Evolutionary conservation across 2,888 invertebrate genomes (phyloP).

Genomic region (Troglohyphantes excavatus): DNA sequence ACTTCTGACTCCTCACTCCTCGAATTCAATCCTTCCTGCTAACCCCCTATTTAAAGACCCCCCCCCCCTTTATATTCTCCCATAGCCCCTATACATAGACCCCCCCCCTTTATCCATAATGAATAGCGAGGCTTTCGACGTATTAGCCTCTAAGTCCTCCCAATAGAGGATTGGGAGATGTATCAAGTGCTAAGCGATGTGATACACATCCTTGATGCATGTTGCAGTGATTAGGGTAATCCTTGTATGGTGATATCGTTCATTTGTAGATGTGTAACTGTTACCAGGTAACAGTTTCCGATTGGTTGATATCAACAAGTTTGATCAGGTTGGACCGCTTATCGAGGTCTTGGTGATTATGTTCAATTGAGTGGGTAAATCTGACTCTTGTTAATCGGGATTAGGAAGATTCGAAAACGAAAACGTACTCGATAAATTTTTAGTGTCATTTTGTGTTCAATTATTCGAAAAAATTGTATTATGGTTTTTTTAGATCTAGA

Average conservation of each 20-base stretch:
- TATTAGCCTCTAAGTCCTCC: conserved; percentile 37
- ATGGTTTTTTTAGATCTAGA: too few species aligned
- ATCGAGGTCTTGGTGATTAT: background rate
- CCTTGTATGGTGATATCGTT: background rate
- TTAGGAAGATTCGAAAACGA: too few species aligned
- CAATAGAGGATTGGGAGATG: conserved; percentile 53
- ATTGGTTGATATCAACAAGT: background rate
- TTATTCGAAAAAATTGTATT: too few species aligned
- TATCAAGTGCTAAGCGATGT: conserved; percentile 17
- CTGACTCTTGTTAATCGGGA: background rate
- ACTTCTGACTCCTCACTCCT: conserved; percentile 62
- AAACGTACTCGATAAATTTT: too few species aligned
- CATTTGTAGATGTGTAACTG: background rate
- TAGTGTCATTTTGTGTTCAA: too few species aligned
- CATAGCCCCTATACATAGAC: too few species aligned
- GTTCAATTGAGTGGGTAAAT: background rate
- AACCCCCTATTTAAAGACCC: background rate
- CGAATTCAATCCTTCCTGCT: conserved; percentile 20
- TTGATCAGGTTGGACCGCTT: background rate
- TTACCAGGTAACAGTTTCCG: conserved; percentile 3
- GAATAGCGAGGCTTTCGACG: conserved; percentile 36
- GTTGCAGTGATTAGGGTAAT: conserved; percentile 17
- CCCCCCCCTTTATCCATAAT: conserved; percentile 2
- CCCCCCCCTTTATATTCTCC: too few species aligned
- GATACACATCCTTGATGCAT: background rate